phyloP scores from a whole-genome alignment of 2,113 vertebrate species.

The Alligator mississippiensis region DNA sequence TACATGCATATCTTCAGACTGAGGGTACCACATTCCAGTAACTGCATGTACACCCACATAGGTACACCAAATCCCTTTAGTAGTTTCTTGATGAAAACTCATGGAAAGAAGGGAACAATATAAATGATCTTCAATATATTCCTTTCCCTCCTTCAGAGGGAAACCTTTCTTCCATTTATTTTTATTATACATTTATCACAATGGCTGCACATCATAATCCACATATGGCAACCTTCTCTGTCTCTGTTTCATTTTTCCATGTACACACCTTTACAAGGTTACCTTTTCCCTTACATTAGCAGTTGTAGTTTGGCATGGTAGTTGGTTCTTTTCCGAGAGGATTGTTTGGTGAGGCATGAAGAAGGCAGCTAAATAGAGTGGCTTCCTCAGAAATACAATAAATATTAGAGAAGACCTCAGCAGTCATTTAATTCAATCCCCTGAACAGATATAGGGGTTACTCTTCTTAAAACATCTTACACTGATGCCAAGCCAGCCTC shows the following conservation, averaged over 20 bases:
- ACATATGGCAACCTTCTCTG: neutral
- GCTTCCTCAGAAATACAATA: neutral
- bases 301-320: neutral
- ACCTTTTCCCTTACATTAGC: neutral
- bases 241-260: neutral
- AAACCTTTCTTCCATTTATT: accelerated
- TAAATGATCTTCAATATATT: too few relatives aligned
- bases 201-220: neutral
- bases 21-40: neutral
- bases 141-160: too few relatives aligned
- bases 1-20: neutral
- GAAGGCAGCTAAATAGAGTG: neutral
- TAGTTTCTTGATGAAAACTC: neutral
- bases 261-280: neutral
- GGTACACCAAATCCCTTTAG: neutral
- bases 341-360: neutral
- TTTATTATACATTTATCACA: neutral
- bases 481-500: too few relatives aligned
- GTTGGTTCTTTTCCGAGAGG: neutral
- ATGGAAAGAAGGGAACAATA: neutral
- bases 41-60: neutral
- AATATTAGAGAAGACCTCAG: too few relatives aligned
- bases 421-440: too few relatives aligned
- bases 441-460: too few relatives aligned
- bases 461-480: too few relatives aligned